Base-by-base conservation (phyloP, 2,888 invertebrate genomes). In the Vanessa cardui region DNA sequence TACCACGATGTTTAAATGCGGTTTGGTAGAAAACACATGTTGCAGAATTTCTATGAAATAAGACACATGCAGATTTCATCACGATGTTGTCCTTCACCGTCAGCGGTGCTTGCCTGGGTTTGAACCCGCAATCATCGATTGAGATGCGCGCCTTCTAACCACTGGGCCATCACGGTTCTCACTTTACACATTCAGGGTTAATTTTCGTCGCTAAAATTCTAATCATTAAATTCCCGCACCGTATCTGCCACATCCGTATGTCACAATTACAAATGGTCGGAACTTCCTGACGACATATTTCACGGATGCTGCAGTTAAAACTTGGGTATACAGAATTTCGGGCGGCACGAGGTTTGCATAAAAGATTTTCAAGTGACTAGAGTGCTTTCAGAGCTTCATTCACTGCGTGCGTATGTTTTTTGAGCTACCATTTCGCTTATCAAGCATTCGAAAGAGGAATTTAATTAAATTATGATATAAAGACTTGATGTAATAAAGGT, bases 321-420 rank as follows among this genome's bases (percentile, higher is more conserved):
- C 70, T 72, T 65, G 69, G 56, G 64, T 47, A 52, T 60, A 69
- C 66, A 66, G 63, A 64, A 64, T 68, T 72, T 72, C 62, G 49
- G 58, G 49, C 54, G 68, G 46, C 65, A 68, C 70, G 68, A 65
- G 64, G 66, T 73, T 72, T 73, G 68, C 68, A 70, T 66, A 73
- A 73, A 72, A 72, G 70, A 72, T 73, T 66, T 64, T 65, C 62
- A 68, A 62, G 45, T 65, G 65, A 69, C 65, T 58, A 49, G 63
- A 58, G 62, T 26, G 62, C 54, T 61, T 69, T 64, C 56, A 20
- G 44, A n/a, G 47, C 50, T 64, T 26, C 20, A 50, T 33, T 49
- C 49, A 52, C 21, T 56, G 18, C 56, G 45, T 60, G 62, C 50
- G 65, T 70, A 47, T 65, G 59, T 60, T 69, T 64, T 65, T 71